Evolutionary conservation across 30 jellyfish, hydroid and myxozoan genomes (phyloP), one percentile per base, ranked within the genome.

Genomic region (Hydractinia echinata): DNA sequence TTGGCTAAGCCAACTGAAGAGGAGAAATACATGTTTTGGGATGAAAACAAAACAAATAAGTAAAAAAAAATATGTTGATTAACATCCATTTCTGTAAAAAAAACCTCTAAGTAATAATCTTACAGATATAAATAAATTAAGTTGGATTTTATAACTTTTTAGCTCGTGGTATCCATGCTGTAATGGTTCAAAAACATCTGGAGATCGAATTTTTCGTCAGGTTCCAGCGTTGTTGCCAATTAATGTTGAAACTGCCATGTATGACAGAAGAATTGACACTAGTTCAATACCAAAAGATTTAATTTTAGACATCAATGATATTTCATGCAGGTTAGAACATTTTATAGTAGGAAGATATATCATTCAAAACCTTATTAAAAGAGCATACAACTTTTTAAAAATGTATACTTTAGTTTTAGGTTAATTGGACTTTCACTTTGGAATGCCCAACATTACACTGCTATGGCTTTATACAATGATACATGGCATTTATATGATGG

Each of bases 1-100:
- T 64, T n/a, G 51, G 74, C 74, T 64, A 64, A 51, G 19, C 74
- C 18, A 64, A 6, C 74, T n/a, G 74, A 64, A 64, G 74, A 64
- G 19, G 10, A 7, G 10, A 44, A n/a, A 13, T 51, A 64, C 39
- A 51, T n/a, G 19, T 51, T n/a, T 64, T 7, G 39, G 74, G 51
- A n/a, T 44, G 39, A 44, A 64, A 44, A 64, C 39, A n/a, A 51
- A 51, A 64, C 74, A 64, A 64, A 64, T 44, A 64, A 64, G 19
- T 7, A 64, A 64, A 64, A 44, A 7, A 64, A 64, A n/a, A 51
- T 44, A 51, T 64, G 19, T 64, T 44, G 19, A n/a, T 64, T 64
- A 13, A n/a, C 19, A 6, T n/a, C 39, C 74, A 64, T 6, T n/a
- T 64, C 74, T 6, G 19, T 64, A n/a, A 4, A 64, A 6, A 13